Base-by-base conservation (phyloP, 2,888 invertebrate genomes). In the Sphaerophoria taeniata region DNA sequence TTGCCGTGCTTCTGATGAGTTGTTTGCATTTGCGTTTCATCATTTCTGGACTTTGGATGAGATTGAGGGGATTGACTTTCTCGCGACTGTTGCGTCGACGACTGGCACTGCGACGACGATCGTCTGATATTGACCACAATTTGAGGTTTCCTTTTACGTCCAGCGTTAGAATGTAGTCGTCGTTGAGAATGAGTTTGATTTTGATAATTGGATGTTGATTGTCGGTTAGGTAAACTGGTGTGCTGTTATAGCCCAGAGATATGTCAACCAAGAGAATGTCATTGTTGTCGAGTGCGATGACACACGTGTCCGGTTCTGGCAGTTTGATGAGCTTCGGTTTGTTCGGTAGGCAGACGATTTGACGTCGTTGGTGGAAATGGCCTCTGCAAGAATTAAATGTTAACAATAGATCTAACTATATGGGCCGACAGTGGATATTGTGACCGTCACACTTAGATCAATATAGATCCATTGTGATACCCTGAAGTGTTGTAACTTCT, bases 291-390 rank as follows among this genome's bases (percentile, higher is more conserved):
- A 92, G 79, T 0, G 89, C 90, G 63, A 91, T 89, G 5, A 92
- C 51, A 69, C 91, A 91, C 31, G 88, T 89, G 63, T 92, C 91
- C 6, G 89, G 87, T 16, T 90, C 88, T 2, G 91, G 80, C 55
- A 92, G 89, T 12, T 89, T 82, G 2, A 90, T 88, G 24, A 89
- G 83, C 43, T 88, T 89, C 7, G 90, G 89, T 24, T 89, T 79
- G 36, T 89, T 75, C 2, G 90, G 90, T 45, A 92, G 83, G 45
- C 89, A 89, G 11, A 92, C 88, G 6, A 92, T 91, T 77, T 92
- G 91, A 1, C 91, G 91, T 24, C 90, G 89, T 77, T 91, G 91
- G 82, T 91, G 91, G 58, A 90, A 91, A 39, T 90, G 89, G 6
- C 91, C 92, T 55, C 92, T 92, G n/a, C 4, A 16, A 53, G n/a